phyloP scores from a whole-genome alignment of 2,888 invertebrate genomes.

The Andrena bucephala region DNA sequence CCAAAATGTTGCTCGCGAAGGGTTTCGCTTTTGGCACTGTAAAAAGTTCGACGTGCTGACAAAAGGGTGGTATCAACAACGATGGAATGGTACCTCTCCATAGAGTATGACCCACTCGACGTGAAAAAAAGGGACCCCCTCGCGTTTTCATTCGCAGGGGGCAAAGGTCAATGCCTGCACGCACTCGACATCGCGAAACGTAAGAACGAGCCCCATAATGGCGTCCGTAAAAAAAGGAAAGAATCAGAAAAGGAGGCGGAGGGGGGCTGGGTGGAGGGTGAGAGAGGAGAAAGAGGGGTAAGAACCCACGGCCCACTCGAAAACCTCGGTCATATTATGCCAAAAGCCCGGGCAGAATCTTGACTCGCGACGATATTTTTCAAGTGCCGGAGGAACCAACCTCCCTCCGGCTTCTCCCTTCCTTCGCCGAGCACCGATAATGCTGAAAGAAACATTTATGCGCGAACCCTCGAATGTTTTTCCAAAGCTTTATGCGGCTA shows the following conservation, averaged over 20 bases:
- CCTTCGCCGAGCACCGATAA: constrained; percentile 76
- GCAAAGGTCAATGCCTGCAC: constrained; percentile 78
- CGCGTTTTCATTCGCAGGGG: constrained; percentile 74
- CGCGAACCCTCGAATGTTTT: constrained; percentile 74
- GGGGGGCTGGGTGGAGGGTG: constrained; percentile 15
- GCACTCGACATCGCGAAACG: constrained; percentile 79
- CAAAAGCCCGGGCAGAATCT: constrained; percentile 74
- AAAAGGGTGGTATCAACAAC: constrained; percentile 64
- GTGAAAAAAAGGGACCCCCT: constrained; percentile 70
- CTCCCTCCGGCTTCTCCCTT: constrained; percentile 53
- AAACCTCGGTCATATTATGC: constrained; percentile 76
- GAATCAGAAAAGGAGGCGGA: constrained; percentile 48
- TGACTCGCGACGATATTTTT: constrained; percentile 79
- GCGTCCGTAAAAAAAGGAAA: constrained; percentile 67
- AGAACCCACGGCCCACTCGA: constrained; percentile 69
- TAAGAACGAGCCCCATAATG: constrained; percentile 77
- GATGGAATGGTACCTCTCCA: constrained; percentile 62
- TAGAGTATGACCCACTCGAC: constrained; percentile 74
- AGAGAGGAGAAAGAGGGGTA: constrained; percentile 57
- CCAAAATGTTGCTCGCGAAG: constrained; percentile 19
- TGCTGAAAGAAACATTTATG: constrained; percentile 78
- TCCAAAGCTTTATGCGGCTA: constrained; percentile 61
- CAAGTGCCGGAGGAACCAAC: constrained; percentile 75
- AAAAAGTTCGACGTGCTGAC: constrained; percentile 41
- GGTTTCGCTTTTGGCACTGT: constrained; percentile 7